Percentiles rank a stretch among this genome's conserved stretches.
phyloP scores from a whole-genome alignment of 2,113 vertebrate genomes.

The Ceratotherium simum region DNA sequence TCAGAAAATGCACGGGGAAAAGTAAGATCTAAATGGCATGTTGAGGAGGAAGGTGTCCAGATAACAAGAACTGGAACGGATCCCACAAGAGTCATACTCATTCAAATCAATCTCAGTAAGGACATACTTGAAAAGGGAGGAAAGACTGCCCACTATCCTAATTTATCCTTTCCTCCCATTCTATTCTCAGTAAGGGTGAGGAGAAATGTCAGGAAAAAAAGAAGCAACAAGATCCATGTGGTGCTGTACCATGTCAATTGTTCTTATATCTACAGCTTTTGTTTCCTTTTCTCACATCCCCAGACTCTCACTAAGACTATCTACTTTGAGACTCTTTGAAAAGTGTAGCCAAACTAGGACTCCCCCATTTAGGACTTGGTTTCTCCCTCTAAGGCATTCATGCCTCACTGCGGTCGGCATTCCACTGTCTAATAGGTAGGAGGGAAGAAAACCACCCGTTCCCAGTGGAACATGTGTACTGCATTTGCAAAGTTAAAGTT shows the following conservation, averaged over 20 bases:
- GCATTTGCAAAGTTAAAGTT: neutral
- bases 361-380: accelerated
- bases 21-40: neutral
- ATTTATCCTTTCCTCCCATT: neutral
- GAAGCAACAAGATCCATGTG: neutral
- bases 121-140: neutral
- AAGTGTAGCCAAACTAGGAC: accelerated
- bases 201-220: neutral
- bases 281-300: neutral
- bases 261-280: neutral
- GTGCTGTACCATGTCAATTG: too few relatives aligned
- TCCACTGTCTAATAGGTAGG: neutral
- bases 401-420: neutral
- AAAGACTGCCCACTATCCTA: accelerated
- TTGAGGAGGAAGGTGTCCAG: neutral
- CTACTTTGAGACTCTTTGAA: neutral
- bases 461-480: neutral
- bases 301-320: neutral
- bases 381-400: neutral
- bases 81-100: neutral
- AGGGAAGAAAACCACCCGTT: neutral
- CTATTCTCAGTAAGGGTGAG: neutral
- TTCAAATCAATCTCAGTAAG: neutral
- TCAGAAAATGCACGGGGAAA: neutral
- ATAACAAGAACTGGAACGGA: neutral